These are phyloP conservation scores for Buphagus erythrorhynchus DNA, from an alignment of 2,797 vertebrate genomes.

Conservation along the genomic window DNA sequence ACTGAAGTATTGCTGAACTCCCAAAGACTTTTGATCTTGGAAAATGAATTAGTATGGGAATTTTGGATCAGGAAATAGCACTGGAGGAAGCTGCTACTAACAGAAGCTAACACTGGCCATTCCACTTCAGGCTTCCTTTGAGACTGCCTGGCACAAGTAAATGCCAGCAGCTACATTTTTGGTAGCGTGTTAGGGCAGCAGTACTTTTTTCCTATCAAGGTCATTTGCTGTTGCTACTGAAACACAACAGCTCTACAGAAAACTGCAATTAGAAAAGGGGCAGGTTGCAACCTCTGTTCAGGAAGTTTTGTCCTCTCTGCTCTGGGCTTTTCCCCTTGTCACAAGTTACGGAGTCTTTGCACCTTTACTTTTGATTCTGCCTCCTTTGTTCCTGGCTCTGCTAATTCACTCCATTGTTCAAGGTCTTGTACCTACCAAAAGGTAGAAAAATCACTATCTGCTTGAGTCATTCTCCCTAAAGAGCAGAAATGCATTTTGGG, in stretches of 20 bases:
- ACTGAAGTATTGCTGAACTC: neutral
- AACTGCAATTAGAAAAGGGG: neutral
- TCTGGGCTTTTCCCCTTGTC: neutral
- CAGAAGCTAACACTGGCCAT: neutral
- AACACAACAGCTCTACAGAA: neutral
- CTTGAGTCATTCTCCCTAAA: neutral
- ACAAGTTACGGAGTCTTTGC: neutral
- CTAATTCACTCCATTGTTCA: neutral
- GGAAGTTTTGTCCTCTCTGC: neutral
- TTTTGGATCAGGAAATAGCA: constrained; percentile 37
- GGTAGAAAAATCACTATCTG: neutral
- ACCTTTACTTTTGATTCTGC: neutral
- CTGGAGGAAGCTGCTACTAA: constrained; percentile 15
- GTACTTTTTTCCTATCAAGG: neutral
- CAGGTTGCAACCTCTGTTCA: fast-evolving
- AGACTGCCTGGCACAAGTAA: neutral
- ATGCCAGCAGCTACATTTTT: neutral
- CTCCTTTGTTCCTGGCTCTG: neutral
- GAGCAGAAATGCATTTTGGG: neutral
- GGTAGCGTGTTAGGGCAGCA: neutral
- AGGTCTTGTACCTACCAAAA: neutral
- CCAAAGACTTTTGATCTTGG: neutral
- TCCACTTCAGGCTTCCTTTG: constrained; percentile 40
- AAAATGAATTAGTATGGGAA: neutral
- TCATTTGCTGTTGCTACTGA: neutral